Conservation (phyloP, 2,888 invertebrate species). For the Caenorhabditis uteleia region DNA sequence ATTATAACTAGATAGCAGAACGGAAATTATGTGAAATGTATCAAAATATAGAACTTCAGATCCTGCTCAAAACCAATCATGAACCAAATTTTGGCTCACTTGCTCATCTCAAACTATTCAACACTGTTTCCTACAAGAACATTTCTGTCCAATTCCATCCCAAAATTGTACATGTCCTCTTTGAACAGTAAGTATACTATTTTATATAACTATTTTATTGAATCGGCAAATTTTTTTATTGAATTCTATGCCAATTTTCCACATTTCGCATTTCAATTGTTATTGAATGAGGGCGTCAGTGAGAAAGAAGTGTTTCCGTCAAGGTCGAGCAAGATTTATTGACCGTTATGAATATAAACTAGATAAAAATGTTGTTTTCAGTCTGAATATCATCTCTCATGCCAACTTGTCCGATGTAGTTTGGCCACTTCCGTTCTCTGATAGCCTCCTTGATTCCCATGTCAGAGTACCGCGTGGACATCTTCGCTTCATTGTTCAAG, state of each 20-base stretch:
- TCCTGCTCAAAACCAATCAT: conserved; percentile 46
- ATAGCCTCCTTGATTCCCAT: conserved; percentile 42
- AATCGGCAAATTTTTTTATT: too few relatives aligned
- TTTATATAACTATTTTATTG: too few relatives aligned
- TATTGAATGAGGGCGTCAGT: too few relatives aligned
- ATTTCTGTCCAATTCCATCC: conserved; percentile 50
- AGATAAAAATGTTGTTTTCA: too few relatives aligned
- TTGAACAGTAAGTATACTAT: conserved; percentile 43
- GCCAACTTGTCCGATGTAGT: conserved; percentile 49
- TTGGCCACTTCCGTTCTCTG: conserved; percentile 53
- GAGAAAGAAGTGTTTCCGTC: too few relatives aligned
- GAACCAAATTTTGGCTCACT: conserved; percentile 43
- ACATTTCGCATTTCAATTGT: too few relatives aligned
- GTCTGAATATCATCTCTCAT: conserved; percentile 31
- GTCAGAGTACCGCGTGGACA: conserved; percentile 47
- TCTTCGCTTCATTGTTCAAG: conserved; percentile 37
- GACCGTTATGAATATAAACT: too few relatives aligned
- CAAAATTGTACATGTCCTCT: conserved; percentile 35
- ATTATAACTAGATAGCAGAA: too few relatives aligned
- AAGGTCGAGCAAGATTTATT: too few relatives aligned
- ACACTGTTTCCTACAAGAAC: conserved; percentile 47
- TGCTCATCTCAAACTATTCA: conserved; percentile 43
- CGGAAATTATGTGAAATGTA: too few relatives aligned
- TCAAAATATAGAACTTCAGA: too few relatives aligned
- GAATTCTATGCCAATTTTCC: too few relatives aligned